A percentile compares a stretch with the other conserved stretches of the same genome.
Conservation (phyloP, 2,113 vertebrate species). For the Sebastes fasciatus region DNA sequence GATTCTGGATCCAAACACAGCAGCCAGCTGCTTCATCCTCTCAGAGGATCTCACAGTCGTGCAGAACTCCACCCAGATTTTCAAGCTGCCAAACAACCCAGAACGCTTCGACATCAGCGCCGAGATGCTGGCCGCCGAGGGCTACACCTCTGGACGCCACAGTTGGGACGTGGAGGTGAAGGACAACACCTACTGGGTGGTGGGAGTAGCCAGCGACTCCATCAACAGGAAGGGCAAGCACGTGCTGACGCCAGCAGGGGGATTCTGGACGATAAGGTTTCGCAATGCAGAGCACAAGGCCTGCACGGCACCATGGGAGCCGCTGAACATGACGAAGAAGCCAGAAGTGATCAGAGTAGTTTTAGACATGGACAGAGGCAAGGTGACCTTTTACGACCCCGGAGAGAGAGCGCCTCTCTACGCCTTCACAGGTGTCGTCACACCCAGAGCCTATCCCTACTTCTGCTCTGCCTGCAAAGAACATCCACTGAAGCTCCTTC, state of each 20-base stretch:
- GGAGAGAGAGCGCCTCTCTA: conserved; percentile 80
- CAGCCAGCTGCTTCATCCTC: conserved; percentile 83
- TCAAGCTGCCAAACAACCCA: conserved; percentile 83
- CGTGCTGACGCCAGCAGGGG: conserved; percentile 83
- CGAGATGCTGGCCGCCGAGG: conserved; percentile 81
- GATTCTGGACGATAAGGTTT: conserved; percentile 86
- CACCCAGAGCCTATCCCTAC: conserved; percentile 79
- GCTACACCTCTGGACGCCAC: conserved; percentile 78
- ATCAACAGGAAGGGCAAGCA: conserved; percentile 86
- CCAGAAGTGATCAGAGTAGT: conserved; percentile 78
- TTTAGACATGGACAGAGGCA: conserved; percentile 84
- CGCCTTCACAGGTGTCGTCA: conserved; percentile 77
- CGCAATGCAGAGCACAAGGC: conserved; percentile 86
- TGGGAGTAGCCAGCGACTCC: conserved; percentile 82
- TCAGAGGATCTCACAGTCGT: conserved; percentile 81
- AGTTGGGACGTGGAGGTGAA: conserved; percentile 85
- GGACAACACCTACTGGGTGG: conserved; percentile 85
- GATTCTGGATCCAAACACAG: conserved; percentile 84
- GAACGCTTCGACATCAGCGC: conserved; percentile 86
- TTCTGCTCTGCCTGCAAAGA: conserved; percentile 86
- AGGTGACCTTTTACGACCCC: conserved; percentile 82
- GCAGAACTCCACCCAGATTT: conserved; percentile 79
- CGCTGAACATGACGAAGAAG: conserved; percentile 77
- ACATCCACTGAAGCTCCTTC: conserved; percentile 80
- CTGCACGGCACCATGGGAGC: conserved; percentile 84